These are phyloP conservation scores for Steinernema hermaphroditum DNA, from an alignment of 2,888 invertebrate species.

Conservation along the genomic window DNA sequence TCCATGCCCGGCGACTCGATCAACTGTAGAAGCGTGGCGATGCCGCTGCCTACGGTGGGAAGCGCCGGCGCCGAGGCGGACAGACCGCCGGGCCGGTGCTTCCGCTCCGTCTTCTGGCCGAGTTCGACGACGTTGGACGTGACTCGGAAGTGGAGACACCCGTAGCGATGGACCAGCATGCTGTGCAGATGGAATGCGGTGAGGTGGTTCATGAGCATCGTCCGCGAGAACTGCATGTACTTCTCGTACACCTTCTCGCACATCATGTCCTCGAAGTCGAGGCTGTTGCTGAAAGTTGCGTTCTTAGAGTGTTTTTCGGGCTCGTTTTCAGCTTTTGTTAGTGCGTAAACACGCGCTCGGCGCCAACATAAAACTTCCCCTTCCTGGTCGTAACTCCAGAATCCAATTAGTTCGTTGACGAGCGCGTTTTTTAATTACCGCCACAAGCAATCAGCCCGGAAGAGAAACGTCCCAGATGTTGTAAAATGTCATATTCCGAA, in stretches of 20 bases:
- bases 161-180: constrained; percentile 43
- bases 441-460: not conserved
- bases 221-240: constrained; percentile 64
- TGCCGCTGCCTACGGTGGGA: constrained; percentile 35
- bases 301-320: too few relatives aligned
- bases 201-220: constrained; percentile 64
- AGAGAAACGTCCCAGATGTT: not conserved
- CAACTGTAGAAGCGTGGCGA: constrained; percentile 57
- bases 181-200: constrained; percentile 62
- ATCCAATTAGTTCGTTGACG: not conserved
- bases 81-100: constrained; percentile 1
- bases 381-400: not conserved
- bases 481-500: too few relatives aligned
- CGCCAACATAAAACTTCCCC: too few relatives aligned
- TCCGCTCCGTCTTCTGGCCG: constrained; percentile 38
- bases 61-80: not conserved
- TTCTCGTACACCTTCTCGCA: constrained; percentile 63
- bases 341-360: too few relatives aligned
- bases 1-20: constrained; percentile 51
- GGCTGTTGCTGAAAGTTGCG: constrained; percentile 37
- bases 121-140: constrained; percentile 42
- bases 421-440: constrained; percentile 9
- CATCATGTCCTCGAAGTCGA: constrained; percentile 62
- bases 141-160: constrained; percentile 41
- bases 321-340: too few relatives aligned